Evolutionary conservation across 2,113 vertebrate genomes (phyloP), one percentile per base, ranked within the genome.

Genomic region (Pica pica): DNA sequence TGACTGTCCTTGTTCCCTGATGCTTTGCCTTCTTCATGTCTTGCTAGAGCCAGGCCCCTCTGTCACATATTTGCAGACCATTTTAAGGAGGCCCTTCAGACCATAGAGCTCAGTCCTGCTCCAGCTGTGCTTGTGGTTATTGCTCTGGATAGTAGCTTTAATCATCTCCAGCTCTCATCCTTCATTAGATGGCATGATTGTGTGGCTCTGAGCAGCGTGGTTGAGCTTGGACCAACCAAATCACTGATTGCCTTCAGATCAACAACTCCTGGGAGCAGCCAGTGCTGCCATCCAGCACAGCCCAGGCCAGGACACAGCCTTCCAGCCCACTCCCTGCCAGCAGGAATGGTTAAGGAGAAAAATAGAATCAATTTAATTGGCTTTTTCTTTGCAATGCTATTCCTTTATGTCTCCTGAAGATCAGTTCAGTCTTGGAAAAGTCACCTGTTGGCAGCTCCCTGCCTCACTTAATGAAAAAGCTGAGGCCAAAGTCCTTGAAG

Each of bases 281-380:
- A 10, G 70, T 0, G 0, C 65, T 55, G 64, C 68, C 2, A 0
- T 53, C 78, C 82, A 49, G 74, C 53, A 23, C 6, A 3, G 73
- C 6, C 8, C 60, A 10, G 65, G 56, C 63, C 23, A 41, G 46
- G 56, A 46, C 78, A 46, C 57, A 63, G 61, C 78, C 74, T 82
- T 79, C 2, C 3, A 64, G 65, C 85, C 89, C 75, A 11, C 3
- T 57, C 59, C 31, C 42, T 80, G 67, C 64, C n/a, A 63, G 79
- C 37, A 16, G 20, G 23, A 69, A 17, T 50, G 68, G 63, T 65
- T 56, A 33, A 53, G 74, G 73, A 88, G 71, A 83, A 65, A 73
- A 55, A 17, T 12, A 27, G 84, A 20, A 46, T 84, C 18, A 39
- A 30, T 95, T 90, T 83, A 77, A 55, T 52, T 88, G 71, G n/a